These are phyloP conservation scores for Riptortus pedestris DNA, from an alignment of 1,140 invertebrate genomes.

Conservation along the genomic window DNA sequence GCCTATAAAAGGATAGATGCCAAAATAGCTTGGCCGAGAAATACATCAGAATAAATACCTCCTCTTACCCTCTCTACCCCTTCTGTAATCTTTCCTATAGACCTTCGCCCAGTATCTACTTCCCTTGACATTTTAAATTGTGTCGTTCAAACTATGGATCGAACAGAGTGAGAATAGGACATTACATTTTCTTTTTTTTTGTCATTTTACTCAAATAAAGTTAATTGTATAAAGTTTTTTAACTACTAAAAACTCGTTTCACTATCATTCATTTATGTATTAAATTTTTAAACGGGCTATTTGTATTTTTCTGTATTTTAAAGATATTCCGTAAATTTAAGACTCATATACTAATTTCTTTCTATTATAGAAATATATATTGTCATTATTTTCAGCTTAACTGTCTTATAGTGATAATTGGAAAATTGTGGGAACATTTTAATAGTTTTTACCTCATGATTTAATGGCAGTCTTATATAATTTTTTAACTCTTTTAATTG, in stretches of 20 bases:
- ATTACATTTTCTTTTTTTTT: too few species aligned
- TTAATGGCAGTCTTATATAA: conserved; percentile 5
- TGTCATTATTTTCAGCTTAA: background rate
- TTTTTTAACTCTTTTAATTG: too few species aligned
- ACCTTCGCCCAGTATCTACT: too few species aligned
- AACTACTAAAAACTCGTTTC: too few species aligned
- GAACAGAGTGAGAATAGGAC: too few species aligned
- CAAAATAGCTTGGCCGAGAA: conserved; percentile 89
- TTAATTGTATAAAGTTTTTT: too few species aligned
- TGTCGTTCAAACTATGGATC: too few species aligned
- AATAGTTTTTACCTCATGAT: conserved; percentile 12
- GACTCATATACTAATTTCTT: background rate
- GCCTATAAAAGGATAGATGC: conserved; percentile 91
- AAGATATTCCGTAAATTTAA: background rate
- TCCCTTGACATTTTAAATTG: too few species aligned
- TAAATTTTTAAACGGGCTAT: too few species aligned
- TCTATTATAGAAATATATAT: background rate
- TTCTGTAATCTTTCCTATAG: background rate
- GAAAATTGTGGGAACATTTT: conserved; percentile 6
- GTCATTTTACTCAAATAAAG: too few species aligned
- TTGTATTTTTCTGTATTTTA: background rate
- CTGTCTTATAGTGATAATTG: conserved; percentile 2
- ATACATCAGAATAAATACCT: conserved; percentile 36
- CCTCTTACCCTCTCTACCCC: too few species aligned
- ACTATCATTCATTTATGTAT: too few species aligned